Conservation (phyloP, 2,797 vertebrate genomes). For the Podargus strigoides region DNA sequence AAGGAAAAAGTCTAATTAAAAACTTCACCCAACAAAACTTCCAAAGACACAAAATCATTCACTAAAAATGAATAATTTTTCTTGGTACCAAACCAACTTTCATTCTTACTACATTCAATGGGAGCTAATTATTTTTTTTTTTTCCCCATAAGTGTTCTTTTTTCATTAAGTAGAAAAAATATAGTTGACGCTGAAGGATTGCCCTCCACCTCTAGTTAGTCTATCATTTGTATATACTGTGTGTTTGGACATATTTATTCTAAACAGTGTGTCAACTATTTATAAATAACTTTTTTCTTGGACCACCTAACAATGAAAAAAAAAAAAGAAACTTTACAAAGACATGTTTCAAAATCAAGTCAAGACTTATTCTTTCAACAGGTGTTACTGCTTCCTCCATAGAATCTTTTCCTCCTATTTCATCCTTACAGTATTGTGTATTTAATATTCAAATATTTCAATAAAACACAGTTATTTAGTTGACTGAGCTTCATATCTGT, state of each 20-base stretch:
- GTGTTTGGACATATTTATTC: not conserved
- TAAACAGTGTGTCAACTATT: not conserved
- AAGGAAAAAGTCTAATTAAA: not conserved
- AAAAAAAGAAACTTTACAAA: not conserved
- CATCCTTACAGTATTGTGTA: not conserved
- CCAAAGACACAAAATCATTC: not conserved
- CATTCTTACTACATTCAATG: not conserved
- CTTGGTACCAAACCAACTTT: not conserved
- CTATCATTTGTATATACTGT: not conserved
- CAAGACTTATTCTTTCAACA: not conserved
- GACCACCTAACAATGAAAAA: not conserved
- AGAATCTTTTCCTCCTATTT: not conserved
- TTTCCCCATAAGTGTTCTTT: not conserved
- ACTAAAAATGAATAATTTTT: not conserved
- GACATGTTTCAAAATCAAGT: not conserved
- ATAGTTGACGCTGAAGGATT: not conserved
- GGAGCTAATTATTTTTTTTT: not conserved
- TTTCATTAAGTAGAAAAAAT: not conserved
- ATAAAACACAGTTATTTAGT: not conserved
- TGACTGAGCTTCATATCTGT: not conserved
- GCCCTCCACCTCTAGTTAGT: not conserved
- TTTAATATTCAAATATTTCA: not conserved
- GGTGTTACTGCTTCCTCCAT: not conserved
- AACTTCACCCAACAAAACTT: not conserved
- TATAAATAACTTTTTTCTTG: not conserved